Percentiles rank a stretch among this genome's conserved stretches.
Evolutionary conservation across 2,113 vertebrate species (phyloP).

Genomic region (Anarhynchus alexandrinus): DNA sequence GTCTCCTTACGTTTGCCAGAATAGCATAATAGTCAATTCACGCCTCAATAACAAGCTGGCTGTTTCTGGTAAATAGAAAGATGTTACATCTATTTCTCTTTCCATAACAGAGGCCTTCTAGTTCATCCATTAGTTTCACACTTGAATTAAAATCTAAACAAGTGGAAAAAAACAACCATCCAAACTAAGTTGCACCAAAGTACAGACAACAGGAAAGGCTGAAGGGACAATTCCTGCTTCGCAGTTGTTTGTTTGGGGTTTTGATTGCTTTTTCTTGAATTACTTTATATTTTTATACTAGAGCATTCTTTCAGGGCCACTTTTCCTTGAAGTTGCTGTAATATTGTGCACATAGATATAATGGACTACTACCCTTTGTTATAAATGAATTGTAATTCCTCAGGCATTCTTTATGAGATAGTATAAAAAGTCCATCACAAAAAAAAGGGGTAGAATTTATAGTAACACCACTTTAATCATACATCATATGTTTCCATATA

Average conservation of each 20-base stretch:
- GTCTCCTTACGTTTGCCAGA: constrained; percentile 1
- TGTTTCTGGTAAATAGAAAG: constrained; percentile 12
- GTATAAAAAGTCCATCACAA: background rate
- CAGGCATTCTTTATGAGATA: background rate
- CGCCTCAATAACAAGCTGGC: background rate
- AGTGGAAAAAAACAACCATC: background rate
- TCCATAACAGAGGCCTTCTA: background rate
- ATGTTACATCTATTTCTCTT: background rate
- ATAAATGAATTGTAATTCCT: background rate
- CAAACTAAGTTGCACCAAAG: background rate
- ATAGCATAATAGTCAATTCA: background rate
- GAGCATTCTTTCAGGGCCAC: background rate
- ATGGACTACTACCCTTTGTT: background rate
- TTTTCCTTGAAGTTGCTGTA: background rate
- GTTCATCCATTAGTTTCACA: background rate
- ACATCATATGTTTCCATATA: background rate
- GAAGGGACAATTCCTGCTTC: background rate
- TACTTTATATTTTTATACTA: background rate
- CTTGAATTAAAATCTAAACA: background rate
- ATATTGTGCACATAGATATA: background rate
- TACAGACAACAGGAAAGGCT: background rate
- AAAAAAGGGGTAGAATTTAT: background rate
- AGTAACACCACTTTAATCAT: background rate
- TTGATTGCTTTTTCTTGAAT: background rate
- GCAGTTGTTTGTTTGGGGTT: background rate